phyloP scores from a whole-genome alignment of 2,888 invertebrate genomes.

The Hesperia comma region DNA sequence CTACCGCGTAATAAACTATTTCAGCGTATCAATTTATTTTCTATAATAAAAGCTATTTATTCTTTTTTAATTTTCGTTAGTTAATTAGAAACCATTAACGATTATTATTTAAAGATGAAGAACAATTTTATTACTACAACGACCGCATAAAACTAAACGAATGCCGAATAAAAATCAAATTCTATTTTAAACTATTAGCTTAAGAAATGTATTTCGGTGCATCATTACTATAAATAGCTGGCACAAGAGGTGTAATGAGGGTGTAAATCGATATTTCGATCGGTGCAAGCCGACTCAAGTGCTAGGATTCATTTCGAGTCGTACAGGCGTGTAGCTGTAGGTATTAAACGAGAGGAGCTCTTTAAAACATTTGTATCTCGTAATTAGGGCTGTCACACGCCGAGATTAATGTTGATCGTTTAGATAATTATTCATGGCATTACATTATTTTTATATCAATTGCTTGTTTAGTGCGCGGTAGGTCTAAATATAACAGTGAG shows the following conservation, averaged over 20 bases:
- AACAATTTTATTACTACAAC: no score
- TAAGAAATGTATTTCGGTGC: slow-evolving; percentile 16
- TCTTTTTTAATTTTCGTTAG: no score
- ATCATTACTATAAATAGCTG: slow-evolving; percentile 28
- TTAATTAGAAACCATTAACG: no score
- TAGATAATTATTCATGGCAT: no score
- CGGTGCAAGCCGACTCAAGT: slow-evolving; percentile 57
- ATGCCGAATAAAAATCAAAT: background rate
- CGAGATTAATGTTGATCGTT: background rate
- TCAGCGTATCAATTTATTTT: no score
- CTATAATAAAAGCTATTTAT: no score
- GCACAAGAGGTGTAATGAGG: slow-evolving; percentile 28
- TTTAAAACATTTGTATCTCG: slow-evolving; percentile 53
- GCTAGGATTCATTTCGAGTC: slow-evolving; percentile 63
- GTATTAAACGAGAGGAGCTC: slow-evolving; percentile 68
- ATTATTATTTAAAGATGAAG: no score
- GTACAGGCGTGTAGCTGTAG: slow-evolving; percentile 49
- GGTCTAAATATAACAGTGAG: no score
- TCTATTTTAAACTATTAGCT: slow-evolving; percentile 1
- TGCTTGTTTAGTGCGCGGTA: no score
- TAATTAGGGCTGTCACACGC: slow-evolving; percentile 44
- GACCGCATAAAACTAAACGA: no score
- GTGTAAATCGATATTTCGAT: slow-evolving; percentile 58
- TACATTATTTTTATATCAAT: no score
- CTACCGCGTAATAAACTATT: no score